These are phyloP conservation scores for Oreonectes daqikongensis DNA, from an alignment of 2,797 vertebrate species.

Conservation along the genomic window DNA sequence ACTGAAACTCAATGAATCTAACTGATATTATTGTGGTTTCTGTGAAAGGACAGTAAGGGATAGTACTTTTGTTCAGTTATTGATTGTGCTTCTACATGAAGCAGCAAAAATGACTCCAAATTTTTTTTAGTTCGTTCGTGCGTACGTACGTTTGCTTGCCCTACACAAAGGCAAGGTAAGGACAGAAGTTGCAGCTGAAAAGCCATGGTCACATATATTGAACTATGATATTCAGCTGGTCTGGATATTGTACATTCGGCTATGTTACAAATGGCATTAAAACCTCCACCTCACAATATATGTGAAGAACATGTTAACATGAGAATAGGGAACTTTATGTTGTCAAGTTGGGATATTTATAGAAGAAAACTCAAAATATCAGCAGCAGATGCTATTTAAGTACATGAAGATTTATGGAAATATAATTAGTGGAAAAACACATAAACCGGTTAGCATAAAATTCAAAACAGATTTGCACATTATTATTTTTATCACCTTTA, in stretches of 20 bases:
- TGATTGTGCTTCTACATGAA: constrained; percentile 23
- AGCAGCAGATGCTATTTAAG: constrained; percentile 1
- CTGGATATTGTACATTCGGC: background rate
- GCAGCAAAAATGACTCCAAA: constrained; percentile 4
- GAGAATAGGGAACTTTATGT: background rate
- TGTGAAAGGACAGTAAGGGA: background rate
- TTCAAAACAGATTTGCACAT: background rate
- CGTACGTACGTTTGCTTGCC: background rate
- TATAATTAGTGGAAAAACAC: background rate
- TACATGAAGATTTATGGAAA: constrained; percentile 4
- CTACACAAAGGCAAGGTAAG: background rate
- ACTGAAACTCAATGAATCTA: background rate
- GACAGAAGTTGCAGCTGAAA: constrained; percentile 1
- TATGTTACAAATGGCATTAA: background rate
- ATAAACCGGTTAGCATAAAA: background rate
- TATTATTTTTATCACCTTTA: constrained; percentile 1
- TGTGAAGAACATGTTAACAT: background rate
- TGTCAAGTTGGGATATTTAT: background rate
- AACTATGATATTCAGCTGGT: background rate
- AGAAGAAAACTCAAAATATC: background rate
- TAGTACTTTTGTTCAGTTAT: constrained; percentile 26
- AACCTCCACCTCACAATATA: background rate
- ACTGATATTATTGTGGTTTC: background rate
- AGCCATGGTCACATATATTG: constrained; percentile 1
- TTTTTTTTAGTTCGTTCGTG: constrained; percentile 15